A percentile compares a stretch with the other conserved stretches of the same genome.
These are phyloP conservation scores for Aspidoscelis tigris DNA, from an alignment of 2,113 vertebrate species.

Conservation along the genomic window DNA sequence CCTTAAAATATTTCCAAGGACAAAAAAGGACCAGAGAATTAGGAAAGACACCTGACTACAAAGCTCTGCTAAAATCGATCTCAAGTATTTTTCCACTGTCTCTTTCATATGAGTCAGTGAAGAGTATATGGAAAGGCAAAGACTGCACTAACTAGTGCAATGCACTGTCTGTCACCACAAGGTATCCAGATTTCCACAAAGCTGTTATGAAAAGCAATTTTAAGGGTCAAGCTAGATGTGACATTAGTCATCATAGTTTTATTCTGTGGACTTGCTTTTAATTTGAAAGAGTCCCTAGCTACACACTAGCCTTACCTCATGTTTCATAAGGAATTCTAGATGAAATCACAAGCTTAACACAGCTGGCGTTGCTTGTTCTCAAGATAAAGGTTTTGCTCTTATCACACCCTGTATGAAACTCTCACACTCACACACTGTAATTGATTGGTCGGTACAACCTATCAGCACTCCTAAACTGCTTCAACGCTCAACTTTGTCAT, in stretches of 20 bases:
- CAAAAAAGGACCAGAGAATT: constrained; percentile 20
- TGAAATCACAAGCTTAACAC: too few relatives aligned
- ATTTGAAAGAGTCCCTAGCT: too few relatives aligned
- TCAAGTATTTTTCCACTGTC: not conserved
- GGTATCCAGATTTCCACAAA: not conserved
- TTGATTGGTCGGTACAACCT: too few relatives aligned
- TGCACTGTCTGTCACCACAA: too few relatives aligned
- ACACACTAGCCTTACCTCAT: too few relatives aligned
- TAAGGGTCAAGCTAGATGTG: not conserved
- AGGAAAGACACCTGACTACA: not conserved
- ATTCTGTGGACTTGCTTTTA: not conserved
- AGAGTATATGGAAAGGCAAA: not conserved
- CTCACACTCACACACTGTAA: too few relatives aligned
- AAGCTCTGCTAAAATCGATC: not conserved
- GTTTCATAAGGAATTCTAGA: too few relatives aligned
- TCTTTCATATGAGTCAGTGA: not conserved
- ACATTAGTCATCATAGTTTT: not conserved
- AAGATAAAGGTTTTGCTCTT: too few relatives aligned
- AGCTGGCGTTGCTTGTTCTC: too few relatives aligned
- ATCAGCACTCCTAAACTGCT: too few relatives aligned
- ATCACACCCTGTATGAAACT: too few relatives aligned
- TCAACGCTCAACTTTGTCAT: too few relatives aligned
- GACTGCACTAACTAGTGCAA: not conserved
- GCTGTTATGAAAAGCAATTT: not conserved
- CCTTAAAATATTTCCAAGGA: constrained; percentile 5